Base-by-base conservation (phyloP, 2,797 vertebrate genomes). In the Alosa sapidissima region DNA sequence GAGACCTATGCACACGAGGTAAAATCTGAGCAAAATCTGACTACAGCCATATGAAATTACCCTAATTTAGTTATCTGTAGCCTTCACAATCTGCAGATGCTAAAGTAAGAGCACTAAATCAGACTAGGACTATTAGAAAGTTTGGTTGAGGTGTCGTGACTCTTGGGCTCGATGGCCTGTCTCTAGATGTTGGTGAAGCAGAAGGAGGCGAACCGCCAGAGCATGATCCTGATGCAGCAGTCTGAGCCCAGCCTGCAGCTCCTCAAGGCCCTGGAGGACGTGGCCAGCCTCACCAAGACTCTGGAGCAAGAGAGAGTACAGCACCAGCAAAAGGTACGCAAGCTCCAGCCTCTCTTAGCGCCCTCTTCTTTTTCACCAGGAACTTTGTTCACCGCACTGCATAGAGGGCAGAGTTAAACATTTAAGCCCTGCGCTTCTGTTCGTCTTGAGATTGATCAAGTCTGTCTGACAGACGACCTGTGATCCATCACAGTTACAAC, bases 191-290 rank as follows among this genome's bases (percentile, higher is more conserved):
- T 96, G 92, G 94, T 96, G 88, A 96, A 95, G 89, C 96, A 96
- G 92, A 96, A 96, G 91, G 95, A 96, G 92, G 94, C 93, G 36
- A 96, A 96, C 89, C 92, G 96, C 33, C 95, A 95, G 93, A 96
- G 96, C 47, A 93, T 94, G 92, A 91, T 96, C 85, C 94, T 96
- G 72, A 89, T 96, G 88, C 95, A 96, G 93, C 95, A 89, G 45
- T 81, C 91, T 0, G 96, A 96, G 85, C 96, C 96, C 87, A 94
- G 93, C 84, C 0, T 95, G 68, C 96, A 95, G 92, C 93, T 96
- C 5, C 93, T 96, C 9, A 95, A 93, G 85, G 95, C 96, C 85
- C 93, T 96, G 88, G 95, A 96, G 87, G 96, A 96, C 45, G 88
- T 95, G 14, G 91, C 94, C 0, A 84, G 88, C 52, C 2, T 94